Evolutionary conservation across 2,888 invertebrate genomes (phyloP), one percentile per base, ranked within the genome.

Genomic region (Mesorhabditis spiculigera): DNA sequence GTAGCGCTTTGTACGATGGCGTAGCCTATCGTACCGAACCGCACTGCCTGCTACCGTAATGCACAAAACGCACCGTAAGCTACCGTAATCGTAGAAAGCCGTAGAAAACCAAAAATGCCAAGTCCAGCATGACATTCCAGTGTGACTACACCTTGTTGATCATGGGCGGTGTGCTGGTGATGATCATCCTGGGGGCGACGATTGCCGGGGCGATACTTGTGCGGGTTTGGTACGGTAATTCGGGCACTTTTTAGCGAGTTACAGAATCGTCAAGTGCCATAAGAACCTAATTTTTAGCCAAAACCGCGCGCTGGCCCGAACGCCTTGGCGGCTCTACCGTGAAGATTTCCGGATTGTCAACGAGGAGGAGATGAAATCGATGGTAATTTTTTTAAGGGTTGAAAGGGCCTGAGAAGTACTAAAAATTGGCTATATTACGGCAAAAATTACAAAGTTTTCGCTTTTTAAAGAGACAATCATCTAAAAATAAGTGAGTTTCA

Each of bases 281-380:
- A 3, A 28, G 3, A n/a, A 73, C 16, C 43, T 16, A 5, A 3
- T 43, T 28, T 82, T 63, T 61, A 83, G 82, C 68, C 78, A 85
- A 68, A 82, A 78, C 71, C 75, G 78, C 5, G 78, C 84, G 4
- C 70, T 84, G 43, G 77, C 81, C 13, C 81, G 78, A 66, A 84
- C 75, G 28, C 67, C 82, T 0, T 84, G 84, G 84, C 70, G 84
- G 13, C 79, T 84, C 5, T 81, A 78, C 69, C 75, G 83, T 13
- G 81, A 83, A 43, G 84, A 84, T 58, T 80, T 84, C 69, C 74
- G 84, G 4, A 78, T 82, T 28, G 78, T 84, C 65, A 81, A 76
- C 68, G 82, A 79, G 64, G 83, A 84, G 5, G 84, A 84, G 68
- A 80, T 85, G 77, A 84, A 82, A 71, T 85, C 84, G 5, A 85